phyloP scores from a whole-genome alignment of 2,113 vertebrate genomes.

The Oncorhynchus masou region DNA sequence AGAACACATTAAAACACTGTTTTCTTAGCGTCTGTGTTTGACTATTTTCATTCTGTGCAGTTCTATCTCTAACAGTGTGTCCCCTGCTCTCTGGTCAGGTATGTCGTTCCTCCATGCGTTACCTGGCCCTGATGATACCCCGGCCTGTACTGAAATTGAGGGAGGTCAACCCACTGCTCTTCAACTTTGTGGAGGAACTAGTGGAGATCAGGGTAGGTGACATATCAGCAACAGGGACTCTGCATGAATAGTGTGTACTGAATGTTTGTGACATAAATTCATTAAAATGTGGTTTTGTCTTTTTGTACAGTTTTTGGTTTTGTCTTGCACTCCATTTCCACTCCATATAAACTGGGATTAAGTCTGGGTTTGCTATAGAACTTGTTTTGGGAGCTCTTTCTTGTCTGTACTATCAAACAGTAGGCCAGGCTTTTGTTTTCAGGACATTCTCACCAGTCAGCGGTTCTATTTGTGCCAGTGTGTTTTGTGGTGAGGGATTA shows the following conservation, averaged over 20 bases:
- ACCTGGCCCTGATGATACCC: conserved; percentile 89
- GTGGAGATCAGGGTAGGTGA: conserved; percentile 91
- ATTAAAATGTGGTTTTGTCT: background rate
- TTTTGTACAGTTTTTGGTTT: too few relatives aligned
- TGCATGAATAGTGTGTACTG: too few relatives aligned
- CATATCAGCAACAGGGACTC: background rate
- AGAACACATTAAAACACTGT: background rate
- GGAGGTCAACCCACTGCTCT: conserved; percentile 94
- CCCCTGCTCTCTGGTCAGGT: conserved; percentile 73
- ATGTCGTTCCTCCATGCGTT: conserved; percentile 91
- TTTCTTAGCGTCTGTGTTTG: background rate
- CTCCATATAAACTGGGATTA: too few relatives aligned
- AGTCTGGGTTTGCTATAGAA: background rate
- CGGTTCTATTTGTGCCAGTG: too few relatives aligned
- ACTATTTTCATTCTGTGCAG: background rate
- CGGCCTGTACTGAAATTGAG: conserved; percentile 89
- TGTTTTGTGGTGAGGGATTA: too few relatives aligned
- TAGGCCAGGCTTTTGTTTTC: background rate
- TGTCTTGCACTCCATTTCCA: too few relatives aligned
- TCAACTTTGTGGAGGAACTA: conserved; percentile 97
- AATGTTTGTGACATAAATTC: too few relatives aligned
- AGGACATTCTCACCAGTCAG: background rate
- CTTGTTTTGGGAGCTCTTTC: too few relatives aligned
- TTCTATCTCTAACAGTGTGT: conserved; percentile 13
- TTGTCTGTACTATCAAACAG: too few relatives aligned